Evolutionary conservation across 2,113 vertebrate species (phyloP).

Genomic region (Oxyruncus cristatus): DNA sequence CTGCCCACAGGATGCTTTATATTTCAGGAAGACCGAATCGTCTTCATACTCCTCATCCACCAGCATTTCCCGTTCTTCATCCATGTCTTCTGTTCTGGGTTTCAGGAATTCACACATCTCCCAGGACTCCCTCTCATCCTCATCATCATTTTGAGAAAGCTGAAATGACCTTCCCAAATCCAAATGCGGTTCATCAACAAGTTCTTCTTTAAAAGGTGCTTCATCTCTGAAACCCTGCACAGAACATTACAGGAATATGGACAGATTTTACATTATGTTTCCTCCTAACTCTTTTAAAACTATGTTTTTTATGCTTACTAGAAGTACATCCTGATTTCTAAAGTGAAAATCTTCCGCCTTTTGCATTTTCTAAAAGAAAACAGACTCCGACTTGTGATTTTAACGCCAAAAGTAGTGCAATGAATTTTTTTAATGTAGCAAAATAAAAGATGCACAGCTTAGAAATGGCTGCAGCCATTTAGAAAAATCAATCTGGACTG

Average conservation of each 20-base stretch:
- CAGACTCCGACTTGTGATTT: background rate
- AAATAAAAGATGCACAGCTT: background rate
- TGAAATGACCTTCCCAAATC: conserved; percentile 76
- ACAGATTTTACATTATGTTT: background rate
- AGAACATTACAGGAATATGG: background rate
- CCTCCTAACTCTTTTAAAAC: background rate
- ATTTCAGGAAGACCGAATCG: conserved; percentile 27
- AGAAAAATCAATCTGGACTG: background rate
- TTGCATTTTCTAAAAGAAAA: background rate
- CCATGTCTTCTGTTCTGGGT: background rate
- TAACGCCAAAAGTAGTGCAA: background rate
- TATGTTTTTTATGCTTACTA: background rate
- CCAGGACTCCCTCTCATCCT: conserved; percentile 70
- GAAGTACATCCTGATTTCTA: background rate
- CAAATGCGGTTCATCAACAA: conserved; percentile 80
- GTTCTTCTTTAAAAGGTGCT: conserved; percentile 73
- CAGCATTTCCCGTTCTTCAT: conserved; percentile 78
- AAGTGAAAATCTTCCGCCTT: background rate
- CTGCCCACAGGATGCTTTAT: background rate
- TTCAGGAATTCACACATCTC: conserved; percentile 75
- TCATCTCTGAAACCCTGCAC: conserved; percentile 76
- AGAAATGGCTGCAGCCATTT: background rate
- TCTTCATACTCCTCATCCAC: conserved; percentile 81
- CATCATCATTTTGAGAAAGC: conserved; percentile 56
- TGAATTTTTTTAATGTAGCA: background rate